These are phyloP conservation scores for Clarias gariepinus DNA, from an alignment of 2,113 vertebrate species.

Conservation along the genomic window DNA sequence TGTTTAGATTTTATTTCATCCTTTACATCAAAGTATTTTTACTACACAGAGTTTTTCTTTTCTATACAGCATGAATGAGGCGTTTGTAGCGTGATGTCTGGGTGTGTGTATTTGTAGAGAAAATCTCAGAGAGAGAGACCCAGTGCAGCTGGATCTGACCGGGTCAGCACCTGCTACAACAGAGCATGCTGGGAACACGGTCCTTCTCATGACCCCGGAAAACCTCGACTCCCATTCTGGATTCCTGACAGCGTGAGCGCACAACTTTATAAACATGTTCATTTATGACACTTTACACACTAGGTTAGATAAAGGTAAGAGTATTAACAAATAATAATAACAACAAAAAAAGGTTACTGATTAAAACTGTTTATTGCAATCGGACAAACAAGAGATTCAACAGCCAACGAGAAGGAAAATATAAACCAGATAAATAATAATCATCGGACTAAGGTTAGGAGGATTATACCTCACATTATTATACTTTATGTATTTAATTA, in stretches of 20 bases:
- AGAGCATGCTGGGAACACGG: constrained; percentile 51
- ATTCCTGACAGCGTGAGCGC: constrained; percentile 35
- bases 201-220: constrained; percentile 1
- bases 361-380: background rate
- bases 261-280: background rate
- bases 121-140: constrained; percentile 21
- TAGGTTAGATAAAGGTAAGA: background rate
- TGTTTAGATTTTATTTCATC: constrained; percentile 39
- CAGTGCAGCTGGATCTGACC: constrained; percentile 52
- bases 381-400: background rate
- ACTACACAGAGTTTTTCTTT: constrained; percentile 13
- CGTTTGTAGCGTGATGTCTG: background rate
- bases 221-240: background rate
- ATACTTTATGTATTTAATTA: background rate
- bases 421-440: background rate
- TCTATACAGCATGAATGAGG: constrained; percentile 29
- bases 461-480: background rate
- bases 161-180: constrained; percentile 57
- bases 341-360: background rate
- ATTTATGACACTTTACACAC: background rate
- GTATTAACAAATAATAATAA: background rate
- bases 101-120: background rate
- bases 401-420: background rate
- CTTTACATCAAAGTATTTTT: constrained; percentile 33
- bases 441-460: background rate